phyloP scores from a whole-genome alignment of 1,140 invertebrate genomes.

The Neotoxoptera formosana region DNA sequence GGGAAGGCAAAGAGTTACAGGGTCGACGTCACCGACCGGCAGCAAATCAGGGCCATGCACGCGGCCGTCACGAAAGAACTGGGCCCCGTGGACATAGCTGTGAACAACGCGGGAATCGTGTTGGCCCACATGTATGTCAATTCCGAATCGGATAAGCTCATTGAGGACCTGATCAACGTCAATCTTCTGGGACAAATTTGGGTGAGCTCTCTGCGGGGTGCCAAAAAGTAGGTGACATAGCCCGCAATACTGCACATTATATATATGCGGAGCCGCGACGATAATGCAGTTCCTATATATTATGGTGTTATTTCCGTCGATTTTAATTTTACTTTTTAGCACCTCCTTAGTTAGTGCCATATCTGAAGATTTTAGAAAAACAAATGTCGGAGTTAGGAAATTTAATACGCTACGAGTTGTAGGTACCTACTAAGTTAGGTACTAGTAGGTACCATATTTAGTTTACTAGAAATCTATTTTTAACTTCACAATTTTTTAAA shows the following conservation, averaged over 20 bases:
- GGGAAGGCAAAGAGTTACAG: constrained; percentile 61
- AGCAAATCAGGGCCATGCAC: constrained; percentile 62
- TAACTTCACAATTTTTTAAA: neutral
- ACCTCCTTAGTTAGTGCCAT: neutral
- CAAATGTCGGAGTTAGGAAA: neutral
- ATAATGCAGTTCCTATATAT: no score
- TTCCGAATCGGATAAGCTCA: constrained; percentile 65
- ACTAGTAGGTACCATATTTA: no score
- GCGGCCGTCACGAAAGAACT: constrained; percentile 63
- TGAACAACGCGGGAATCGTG: constrained; percentile 63
- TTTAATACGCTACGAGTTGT: neutral
- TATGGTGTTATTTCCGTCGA: neutral
- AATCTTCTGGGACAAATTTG: constrained; percentile 42
- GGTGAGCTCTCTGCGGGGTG: neutral
- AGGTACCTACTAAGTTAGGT: no score
- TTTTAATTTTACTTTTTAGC: neutral
- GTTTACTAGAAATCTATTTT: neutral
- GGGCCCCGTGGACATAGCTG: constrained; percentile 64
- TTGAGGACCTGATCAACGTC: constrained; percentile 25
- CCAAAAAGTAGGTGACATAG: no score
- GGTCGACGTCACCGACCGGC: constrained; percentile 62
- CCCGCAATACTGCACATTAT: no score
- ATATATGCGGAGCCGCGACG: no score
- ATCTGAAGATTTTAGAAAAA: neutral
- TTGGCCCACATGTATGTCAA: constrained; percentile 72